Base-by-base conservation (phyloP, 2,113 vertebrate genomes). In the Lucifuga dentata region DNA sequence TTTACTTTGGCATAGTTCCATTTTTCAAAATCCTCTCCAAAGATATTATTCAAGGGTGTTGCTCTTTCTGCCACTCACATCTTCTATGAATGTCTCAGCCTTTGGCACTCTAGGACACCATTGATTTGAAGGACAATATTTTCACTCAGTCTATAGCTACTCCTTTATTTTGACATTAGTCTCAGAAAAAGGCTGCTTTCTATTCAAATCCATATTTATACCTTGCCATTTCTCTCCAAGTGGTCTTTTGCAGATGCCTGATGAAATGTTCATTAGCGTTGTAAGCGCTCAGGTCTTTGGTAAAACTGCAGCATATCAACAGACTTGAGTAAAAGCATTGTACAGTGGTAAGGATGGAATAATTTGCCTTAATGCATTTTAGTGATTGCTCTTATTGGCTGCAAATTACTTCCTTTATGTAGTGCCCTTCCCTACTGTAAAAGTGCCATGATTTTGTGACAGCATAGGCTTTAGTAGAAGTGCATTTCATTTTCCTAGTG, bases 41-140 rank as follows among this genome's bases (percentile, higher is more conserved):
- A 80, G 72, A 83, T 79, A 84, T 87, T 69, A 75, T 86, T 83
- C 77, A 61, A 74, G 68, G 49, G 63, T 65, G 50, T 55, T 68
- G 67, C 62, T 83, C 68, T 82, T 84, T 76, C 81, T 80, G 64
- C 61, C 74, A 80, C 76, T 90, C 73, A 68, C 51, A 60, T 80
- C 84, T 83, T 78, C 83, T 84, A 69, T 85, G 70, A 83, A 48
- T 73, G 84, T 80, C 80, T 68, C 66, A 59, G 67, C 53, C 78
- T 79, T 33, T 73, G 82, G 77, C 84, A 59, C 87, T 85, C 78
- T 73, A 81, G 83, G 73, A 83, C 63, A 36, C 71, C 83, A 85
- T 73, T 83, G 81, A 90, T 90, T 82, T 78, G 63, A 80, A 85
- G 76, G 84, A 76, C 83, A 80, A 82, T 82, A 77, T 89, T 87